These are phyloP conservation scores for Megastigmus dorsalis DNA, from an alignment of 2,888 invertebrate species.

Conservation along the genomic window DNA sequence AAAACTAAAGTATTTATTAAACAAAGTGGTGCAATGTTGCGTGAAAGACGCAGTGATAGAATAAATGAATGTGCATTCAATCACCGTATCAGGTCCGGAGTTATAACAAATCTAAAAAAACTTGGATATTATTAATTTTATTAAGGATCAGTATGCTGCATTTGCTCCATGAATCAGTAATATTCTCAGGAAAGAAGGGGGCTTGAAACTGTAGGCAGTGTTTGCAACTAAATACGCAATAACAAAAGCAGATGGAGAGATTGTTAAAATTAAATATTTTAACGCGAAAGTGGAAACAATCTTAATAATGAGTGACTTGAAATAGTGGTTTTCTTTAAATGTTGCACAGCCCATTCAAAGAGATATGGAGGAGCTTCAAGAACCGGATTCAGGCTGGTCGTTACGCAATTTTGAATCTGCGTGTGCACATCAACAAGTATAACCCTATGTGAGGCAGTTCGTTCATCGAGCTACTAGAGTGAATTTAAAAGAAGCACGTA, in stretches of 20 bases:
- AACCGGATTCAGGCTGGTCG: neutral
- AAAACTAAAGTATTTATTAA: no score
- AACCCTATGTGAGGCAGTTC: constrained; percentile 1
- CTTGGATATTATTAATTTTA: no score
- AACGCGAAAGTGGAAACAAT: neutral
- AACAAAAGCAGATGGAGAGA: neutral
- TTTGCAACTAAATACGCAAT: no score
- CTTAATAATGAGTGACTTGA: neutral
- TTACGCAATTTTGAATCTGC: neutral
- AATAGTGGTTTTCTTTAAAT: neutral
- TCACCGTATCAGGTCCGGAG: no score
- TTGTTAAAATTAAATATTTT: neutral
- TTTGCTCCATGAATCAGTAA: no score
- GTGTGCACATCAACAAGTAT: neutral
- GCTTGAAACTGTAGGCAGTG: no score
- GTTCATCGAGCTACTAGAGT: constrained; percentile 10
- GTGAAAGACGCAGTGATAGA: no score
- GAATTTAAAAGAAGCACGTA: constrained; percentile 36
- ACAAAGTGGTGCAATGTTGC: no score
- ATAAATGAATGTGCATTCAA: no score
- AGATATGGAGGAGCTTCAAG: neutral
- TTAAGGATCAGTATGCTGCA: no score
- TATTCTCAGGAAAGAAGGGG: no score
- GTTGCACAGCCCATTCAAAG: neutral
- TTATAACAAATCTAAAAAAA: no score